Percentiles rank a stretch among this genome's conserved stretches.
These are phyloP conservation scores for Eurois occulta DNA, from an alignment of 2,888 invertebrate species.

Conservation along the genomic window DNA sequence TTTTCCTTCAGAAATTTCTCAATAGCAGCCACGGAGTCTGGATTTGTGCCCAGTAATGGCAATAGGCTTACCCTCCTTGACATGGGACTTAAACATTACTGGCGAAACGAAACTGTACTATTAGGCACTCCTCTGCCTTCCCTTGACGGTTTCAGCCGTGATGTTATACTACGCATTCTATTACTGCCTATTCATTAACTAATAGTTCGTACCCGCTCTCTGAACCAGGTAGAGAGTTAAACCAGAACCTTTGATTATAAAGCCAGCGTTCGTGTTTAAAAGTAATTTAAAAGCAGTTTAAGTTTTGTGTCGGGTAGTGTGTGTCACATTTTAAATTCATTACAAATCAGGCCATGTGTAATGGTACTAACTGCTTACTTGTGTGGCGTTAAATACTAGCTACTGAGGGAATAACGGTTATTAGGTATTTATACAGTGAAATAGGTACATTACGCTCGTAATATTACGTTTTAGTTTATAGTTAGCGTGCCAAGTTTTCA, in stretches of 20 bases:
- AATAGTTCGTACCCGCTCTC: neutral
- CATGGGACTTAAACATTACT: neutral
- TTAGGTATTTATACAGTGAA: conserved; percentile 19
- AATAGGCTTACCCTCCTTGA: neutral
- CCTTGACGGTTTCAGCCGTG: neutral
- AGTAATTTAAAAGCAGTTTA: conserved; percentile 57
- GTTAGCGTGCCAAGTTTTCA: neutral
- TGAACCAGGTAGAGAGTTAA: conserved; percentile 28
- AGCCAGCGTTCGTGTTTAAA: conserved; percentile 49
- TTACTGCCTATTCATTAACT: neutral
- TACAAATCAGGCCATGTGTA: conserved; percentile 54
- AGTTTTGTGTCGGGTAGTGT: conserved; percentile 46
- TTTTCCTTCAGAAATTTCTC: neutral
- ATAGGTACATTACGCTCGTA: neutral
- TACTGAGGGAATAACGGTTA: conserved; percentile 11
- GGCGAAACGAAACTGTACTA: neutral
- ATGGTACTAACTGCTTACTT: conserved; percentile 26
- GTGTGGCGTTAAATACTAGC: conserved; percentile 7
- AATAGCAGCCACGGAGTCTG: neutral
- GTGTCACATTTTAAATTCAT: conserved; percentile 58
- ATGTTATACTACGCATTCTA: neutral
- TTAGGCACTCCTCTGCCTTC: neutral
- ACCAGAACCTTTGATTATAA: conserved; percentile 41
- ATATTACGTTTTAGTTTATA: neutral
- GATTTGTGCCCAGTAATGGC: neutral